Evolutionary conservation across 2,797 vertebrate genomes (phyloP).

Genomic region (Austrolebias charrua): DNA sequence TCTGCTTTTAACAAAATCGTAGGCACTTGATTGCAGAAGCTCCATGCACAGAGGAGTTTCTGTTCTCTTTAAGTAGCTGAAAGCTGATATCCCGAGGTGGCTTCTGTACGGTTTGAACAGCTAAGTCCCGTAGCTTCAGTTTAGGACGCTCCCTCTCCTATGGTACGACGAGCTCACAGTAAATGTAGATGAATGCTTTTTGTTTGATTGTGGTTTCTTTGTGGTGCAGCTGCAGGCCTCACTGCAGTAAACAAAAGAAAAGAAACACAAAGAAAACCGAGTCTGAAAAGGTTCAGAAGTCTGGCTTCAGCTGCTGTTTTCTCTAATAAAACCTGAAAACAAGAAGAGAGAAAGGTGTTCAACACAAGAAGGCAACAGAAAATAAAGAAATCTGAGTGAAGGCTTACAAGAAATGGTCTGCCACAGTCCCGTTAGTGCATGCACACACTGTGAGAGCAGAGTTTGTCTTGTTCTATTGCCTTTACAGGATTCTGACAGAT

Average conservation of each 20-base stretch:
- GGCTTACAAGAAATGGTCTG: slow-evolving; percentile 32
- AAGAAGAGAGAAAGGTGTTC: slow-evolving; percentile 6
- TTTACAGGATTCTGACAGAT: slow-evolving; percentile 30
- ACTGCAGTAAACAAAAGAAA: slow-evolving; percentile 60
- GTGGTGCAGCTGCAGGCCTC: slow-evolving; percentile 67
- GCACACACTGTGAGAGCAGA: background rate
- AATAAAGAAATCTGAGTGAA: slow-evolving; percentile 29
- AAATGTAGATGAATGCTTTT: slow-evolving; percentile 35
- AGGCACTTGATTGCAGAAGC: slow-evolving; percentile 7
- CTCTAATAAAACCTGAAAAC: slow-evolving; percentile 17
- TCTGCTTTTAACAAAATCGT: slow-evolving; percentile 18
- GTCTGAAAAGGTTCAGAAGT: slow-evolving; percentile 47
- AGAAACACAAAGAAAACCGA: slow-evolving; percentile 50
- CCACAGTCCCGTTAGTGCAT: too few species aligned
- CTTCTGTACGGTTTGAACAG: background rate
- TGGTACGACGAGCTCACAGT: slow-evolving; percentile 61
- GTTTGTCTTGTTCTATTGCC: too few species aligned
- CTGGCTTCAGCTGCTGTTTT: slow-evolving; percentile 51
- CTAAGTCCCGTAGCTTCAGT: slow-evolving; percentile 17
- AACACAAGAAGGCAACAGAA: background rate
- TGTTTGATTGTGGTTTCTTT: slow-evolving; percentile 18
- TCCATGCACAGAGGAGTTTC: slow-evolving; percentile 8
- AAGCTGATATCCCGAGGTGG: slow-evolving; percentile 3
- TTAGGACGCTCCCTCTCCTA: slow-evolving; percentile 35
- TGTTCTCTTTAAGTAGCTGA: slow-evolving; percentile 14